Conservation (phyloP, 2,113 vertebrate genomes). For the Macrotus californicus region DNA sequence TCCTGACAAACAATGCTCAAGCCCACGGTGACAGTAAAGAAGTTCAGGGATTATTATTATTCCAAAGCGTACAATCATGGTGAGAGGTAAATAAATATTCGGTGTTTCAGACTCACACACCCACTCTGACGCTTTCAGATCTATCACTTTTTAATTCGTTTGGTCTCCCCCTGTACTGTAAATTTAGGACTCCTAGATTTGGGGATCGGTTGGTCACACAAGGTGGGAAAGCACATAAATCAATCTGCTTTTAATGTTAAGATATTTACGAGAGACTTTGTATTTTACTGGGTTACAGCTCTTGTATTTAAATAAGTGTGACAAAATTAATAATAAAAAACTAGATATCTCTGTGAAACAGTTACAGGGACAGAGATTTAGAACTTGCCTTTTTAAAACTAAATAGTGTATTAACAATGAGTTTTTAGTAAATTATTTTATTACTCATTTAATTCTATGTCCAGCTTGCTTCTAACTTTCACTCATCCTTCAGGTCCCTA, state of each 20-base stretch:
- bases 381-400: background rate
- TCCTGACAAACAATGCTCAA: constrained; percentile 24
- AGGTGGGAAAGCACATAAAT: background rate
- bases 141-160: constrained; percentile 31
- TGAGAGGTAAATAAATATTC: constrained; percentile 56
- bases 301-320: background rate
- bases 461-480: background rate
- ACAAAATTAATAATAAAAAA: background rate
- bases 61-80: constrained; percentile 51
- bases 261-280: background rate
- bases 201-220: background rate
- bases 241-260: background rate
- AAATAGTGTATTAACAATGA: background rate
- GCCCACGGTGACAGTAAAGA: constrained; percentile 32
- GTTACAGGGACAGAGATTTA: background rate
- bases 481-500: background rate
- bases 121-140: background rate
- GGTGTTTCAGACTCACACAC: background rate
- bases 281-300: background rate
- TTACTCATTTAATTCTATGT: background rate
- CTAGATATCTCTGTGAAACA: background rate
- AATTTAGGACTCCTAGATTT: background rate
- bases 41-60: constrained; percentile 63
- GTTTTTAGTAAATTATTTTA: background rate
- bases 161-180: constrained; percentile 13